These are phyloP conservation scores for Anthoscopus minutus DNA, from an alignment of 2,113 vertebrate species.

Conservation along the genomic window DNA sequence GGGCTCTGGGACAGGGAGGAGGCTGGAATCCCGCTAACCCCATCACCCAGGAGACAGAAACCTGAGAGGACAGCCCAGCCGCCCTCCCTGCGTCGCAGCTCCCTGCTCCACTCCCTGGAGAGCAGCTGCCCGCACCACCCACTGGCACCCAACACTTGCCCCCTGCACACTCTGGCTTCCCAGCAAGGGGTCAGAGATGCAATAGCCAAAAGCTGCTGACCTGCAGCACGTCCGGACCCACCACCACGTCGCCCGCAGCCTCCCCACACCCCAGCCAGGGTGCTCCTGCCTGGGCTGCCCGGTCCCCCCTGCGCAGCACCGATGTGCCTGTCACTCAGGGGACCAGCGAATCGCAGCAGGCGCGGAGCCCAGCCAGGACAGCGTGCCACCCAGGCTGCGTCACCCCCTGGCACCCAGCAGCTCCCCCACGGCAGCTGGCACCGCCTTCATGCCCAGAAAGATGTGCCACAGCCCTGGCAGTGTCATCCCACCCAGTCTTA, in stretches of 20 bases:
- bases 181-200: background rate
- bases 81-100: accelerated
- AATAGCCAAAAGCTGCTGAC: background rate
- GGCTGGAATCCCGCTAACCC: background rate
- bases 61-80: background rate
- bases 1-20: background rate
- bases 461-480: background rate
- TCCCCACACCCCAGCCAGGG: background rate
- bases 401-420: background rate
- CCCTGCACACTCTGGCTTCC: background rate
- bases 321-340: constrained; percentile 44
- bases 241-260: accelerated
- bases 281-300: background rate
- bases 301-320: background rate
- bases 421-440: background rate
- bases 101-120: background rate
- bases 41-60: constrained; percentile 33
- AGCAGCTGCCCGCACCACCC: background rate
- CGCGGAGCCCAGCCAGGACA: background rate
- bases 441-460: background rate
- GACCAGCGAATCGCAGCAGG: background rate
- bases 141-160: background rate
- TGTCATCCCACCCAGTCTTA: accelerated
- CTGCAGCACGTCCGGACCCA: accelerated
- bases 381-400: background rate